Base-by-base conservation (phyloP, 64 coral and sea anemone genomes). In the Trachythela sp. region DNA sequence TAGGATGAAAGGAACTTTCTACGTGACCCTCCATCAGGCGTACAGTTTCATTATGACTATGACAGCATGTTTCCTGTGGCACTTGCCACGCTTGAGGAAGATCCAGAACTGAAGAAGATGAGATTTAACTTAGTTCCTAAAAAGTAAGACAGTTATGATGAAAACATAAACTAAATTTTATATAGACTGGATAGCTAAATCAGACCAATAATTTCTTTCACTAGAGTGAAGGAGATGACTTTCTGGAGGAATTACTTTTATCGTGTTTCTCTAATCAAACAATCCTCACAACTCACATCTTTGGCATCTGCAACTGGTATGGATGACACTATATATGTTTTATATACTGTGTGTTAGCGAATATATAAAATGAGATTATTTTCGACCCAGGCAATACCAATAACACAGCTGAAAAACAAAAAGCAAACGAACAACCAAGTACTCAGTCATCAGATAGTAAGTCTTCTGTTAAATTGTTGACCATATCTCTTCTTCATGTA, bases 241-340 rank as follows among this genome's bases (percentile, higher is more conserved):
- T 98, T 98, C 32, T 98, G 95, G 95, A 98, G 95, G 48, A 98
- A 98, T 87, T 98, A 98, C 64, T 98, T 98, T 72, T 98, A 98
- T 51, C 85, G 95, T 86, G 95, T 98, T 13, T 98, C 95, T 1
- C 86, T 98, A 36, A 98, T 98, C 54, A 98, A 98, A 41, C 95
- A 98, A 34, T 98, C 95, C 36, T 94, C 95, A 9, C 95, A 98
- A 41, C 89, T 98, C 20, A 98, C 95, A 11, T 94, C 95, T 75
- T 76, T 98, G 72, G 95, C 95, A 43, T 90, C 95, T 22, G 34
- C 86, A 42, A 88, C 72, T 84, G 70, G 91, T 93, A 75, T 17
- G 4, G 5, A 10, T 20, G 13, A 20, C 13, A 52, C 56, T 64
- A 64, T 64, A n/a, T 7, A 8, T 0, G 24, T n/a, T 64, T 64